Evolutionary conservation across 2,888 invertebrate species (phyloP).

Genomic region (Alentia gelatinosa): DNA sequence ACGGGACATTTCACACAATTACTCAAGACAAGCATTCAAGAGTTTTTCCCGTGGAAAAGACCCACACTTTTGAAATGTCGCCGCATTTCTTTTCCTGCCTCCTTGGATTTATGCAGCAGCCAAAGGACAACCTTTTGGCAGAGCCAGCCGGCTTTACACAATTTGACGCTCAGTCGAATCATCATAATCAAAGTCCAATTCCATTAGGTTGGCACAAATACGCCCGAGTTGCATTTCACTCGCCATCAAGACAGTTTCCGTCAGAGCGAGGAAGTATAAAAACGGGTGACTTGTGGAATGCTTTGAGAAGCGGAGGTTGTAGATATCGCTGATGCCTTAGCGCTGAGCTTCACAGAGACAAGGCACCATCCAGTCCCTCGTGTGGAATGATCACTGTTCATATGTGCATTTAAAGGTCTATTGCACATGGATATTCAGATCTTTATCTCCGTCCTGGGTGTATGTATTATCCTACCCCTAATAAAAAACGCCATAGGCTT

Average conservation of each 20-base stretch:
- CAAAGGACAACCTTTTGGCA: not conserved
- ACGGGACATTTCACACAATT: not conserved
- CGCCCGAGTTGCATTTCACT: not conserved
- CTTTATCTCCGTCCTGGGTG: too few relatives aligned
- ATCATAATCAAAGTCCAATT: slow-evolving; percentile 3
- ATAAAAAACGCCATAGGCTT: too few relatives aligned
- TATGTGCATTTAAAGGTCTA: too few relatives aligned
- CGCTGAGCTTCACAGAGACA: too few relatives aligned
- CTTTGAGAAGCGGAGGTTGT: too few relatives aligned
- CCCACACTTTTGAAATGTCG: not conserved
- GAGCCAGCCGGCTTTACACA: not conserved
- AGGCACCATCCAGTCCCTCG: too few relatives aligned
- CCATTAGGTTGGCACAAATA: not conserved
- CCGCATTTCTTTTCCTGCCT: not conserved
- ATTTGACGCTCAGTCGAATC: not conserved
- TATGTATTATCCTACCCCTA: too few relatives aligned
- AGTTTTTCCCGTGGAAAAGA: not conserved
- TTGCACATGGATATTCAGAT: too few relatives aligned
- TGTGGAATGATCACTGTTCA: too few relatives aligned
- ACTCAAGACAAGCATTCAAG: not conserved
- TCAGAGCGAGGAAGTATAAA: not conserved
- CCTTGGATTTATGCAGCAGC: not conserved
- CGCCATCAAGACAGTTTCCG: not conserved
- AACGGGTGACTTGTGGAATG: not conserved
- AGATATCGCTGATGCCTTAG: too few relatives aligned